Evolutionary conservation across 2,888 invertebrate species (phyloP).

Genomic region (Erebia epiphron): DNA sequence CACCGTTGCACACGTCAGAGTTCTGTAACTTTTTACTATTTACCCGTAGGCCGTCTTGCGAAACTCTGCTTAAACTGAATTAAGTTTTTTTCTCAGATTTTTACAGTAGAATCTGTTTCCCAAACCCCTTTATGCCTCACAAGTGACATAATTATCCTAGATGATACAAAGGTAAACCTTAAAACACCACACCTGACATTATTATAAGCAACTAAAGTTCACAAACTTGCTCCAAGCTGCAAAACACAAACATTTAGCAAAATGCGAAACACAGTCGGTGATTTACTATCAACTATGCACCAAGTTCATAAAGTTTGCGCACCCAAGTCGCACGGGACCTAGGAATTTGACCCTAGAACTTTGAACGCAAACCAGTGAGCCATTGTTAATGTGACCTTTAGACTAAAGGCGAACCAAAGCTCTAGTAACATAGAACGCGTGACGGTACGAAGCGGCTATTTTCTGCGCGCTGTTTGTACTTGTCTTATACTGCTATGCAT

Average conservation of each 20-base stretch:
- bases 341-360: conserved; percentile 32
- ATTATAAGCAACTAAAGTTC: not conserved
- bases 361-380: conserved; percentile 24
- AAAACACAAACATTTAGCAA: conserved; percentile 1
- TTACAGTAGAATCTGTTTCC: too few species aligned
- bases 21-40: too few species aligned
- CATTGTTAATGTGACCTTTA: conserved; percentile 40
- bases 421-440: not conserved
- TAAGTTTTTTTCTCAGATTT: too few species aligned
- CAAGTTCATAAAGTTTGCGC: conserved; percentile 15
- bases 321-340: conserved; percentile 19
- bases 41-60: too few species aligned
- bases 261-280: conserved; percentile 1
- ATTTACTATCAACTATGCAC: conserved; percentile 19
- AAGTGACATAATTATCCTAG: too few species aligned
- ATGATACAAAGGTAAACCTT: too few species aligned
- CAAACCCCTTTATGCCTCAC: too few species aligned
- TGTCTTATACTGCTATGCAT: too few species aligned
- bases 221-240: not conserved
- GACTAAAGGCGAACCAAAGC: conserved; percentile 35
- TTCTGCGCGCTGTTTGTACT: too few species aligned
- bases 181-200: too few species aligned
- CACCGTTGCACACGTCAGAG: too few species aligned
- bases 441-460: not conserved
- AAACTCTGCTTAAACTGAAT: too few species aligned